A percentile compares a stretch with the other conserved stretches of the same genome.
Conservation (phyloP, 2,113 vertebrate species). For the Microtus oregoni region DNA sequence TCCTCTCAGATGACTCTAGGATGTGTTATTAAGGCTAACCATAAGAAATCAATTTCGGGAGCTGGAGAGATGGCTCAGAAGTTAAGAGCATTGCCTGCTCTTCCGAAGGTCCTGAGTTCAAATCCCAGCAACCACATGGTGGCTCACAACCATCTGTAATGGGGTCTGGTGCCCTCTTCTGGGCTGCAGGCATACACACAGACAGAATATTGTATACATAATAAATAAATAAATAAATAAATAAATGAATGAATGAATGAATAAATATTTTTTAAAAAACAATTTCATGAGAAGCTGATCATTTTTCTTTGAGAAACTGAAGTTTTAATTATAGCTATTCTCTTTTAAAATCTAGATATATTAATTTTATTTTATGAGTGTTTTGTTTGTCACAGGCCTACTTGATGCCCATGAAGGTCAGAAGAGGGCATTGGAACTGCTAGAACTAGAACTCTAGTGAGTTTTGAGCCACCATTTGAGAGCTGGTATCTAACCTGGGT, state of each 20-base stretch:
- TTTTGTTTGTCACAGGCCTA: not conserved
- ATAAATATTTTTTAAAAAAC: too few relatives aligned
- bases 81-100: too few relatives aligned
- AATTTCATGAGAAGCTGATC: not conserved
- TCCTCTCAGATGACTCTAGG: not conserved
- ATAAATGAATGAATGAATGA: too few relatives aligned
- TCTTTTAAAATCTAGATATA: not conserved
- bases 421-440: not conserved
- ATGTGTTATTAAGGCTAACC: not conserved
- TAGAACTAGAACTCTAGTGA: not conserved
- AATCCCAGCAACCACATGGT: too few relatives aligned
- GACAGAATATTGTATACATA: too few relatives aligned
- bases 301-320: constrained; percentile 2
- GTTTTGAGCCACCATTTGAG: not conserved
- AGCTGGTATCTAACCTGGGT: not conserved
- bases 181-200: too few relatives aligned
- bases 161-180: too few relatives aligned
- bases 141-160: too few relatives aligned
- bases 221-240: too few relatives aligned
- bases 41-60: not conserved
- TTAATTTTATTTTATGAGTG: not conserved
- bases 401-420: not conserved
- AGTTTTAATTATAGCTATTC: not conserved
- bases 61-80: too few relatives aligned
- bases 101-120: too few relatives aligned